These are phyloP conservation scores for Strigamia maritima DNA, from an alignment of 2,888 invertebrate species.

Conservation along the genomic window DNA sequence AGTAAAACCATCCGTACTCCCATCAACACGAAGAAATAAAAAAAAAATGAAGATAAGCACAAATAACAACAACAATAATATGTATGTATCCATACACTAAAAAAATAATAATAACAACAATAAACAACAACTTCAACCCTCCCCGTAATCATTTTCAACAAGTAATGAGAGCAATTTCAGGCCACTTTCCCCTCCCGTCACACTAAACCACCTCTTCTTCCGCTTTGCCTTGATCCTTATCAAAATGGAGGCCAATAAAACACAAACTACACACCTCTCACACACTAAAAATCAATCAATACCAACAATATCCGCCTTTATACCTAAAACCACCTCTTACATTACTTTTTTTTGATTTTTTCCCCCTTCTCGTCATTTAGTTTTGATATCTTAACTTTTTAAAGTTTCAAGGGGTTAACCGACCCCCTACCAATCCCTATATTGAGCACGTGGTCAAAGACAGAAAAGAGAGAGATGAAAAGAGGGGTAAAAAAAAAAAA, in stretches of 20 bases:
- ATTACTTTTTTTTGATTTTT: too few relatives aligned
- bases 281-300: not conserved
- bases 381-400: not conserved
- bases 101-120: not conserved
- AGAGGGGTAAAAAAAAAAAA: not conserved
- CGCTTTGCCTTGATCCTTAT: not conserved
- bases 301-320: not conserved
- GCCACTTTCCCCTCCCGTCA: not conserved
- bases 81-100: not conserved
- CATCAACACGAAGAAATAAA: not conserved
- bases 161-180: not conserved
- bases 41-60: not conserved
- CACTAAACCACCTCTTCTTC: not conserved
- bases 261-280: not conserved
- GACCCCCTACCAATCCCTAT: not conserved
- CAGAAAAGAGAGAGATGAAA: not conserved
- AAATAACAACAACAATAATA: not conserved
- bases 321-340: too few relatives aligned
- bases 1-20: not conserved
- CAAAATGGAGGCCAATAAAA: not conserved
- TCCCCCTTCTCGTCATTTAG: too few relatives aligned
- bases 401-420: not conserved
- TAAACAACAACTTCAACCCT: not conserved
- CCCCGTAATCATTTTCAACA: not conserved
- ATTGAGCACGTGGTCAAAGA: too few relatives aligned